Conservation (phyloP, 2,797 vertebrate genomes). For the Ctenochaetus hawaiiensis region DNA sequence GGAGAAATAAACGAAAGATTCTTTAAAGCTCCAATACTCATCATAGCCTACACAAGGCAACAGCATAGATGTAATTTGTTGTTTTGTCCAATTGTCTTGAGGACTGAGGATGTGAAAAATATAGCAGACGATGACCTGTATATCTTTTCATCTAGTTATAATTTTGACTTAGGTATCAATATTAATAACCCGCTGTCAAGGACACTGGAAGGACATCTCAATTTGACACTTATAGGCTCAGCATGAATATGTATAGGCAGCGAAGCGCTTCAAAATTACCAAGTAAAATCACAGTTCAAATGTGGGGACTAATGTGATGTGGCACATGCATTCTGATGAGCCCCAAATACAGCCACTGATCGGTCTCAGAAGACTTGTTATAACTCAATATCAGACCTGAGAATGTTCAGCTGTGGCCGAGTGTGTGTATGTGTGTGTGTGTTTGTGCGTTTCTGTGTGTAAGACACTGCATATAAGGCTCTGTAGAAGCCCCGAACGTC, state of each 20-base stretch:
- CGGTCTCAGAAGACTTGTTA: slow-evolving; percentile 76
- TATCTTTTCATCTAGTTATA: slow-evolving; percentile 63
- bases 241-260: slow-evolving; percentile 83
- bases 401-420: slow-evolving; percentile 39
- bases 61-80: slow-evolving; percentile 37
- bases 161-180: slow-evolving; percentile 79
- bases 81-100: slow-evolving; percentile 55
- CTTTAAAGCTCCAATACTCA: neutral
- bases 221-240: slow-evolving; percentile 77
- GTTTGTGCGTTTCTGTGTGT: slow-evolving; percentile 6
- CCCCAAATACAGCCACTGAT: slow-evolving; percentile 63
- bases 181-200: slow-evolving; percentile 84
- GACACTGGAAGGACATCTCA: slow-evolving; percentile 83
- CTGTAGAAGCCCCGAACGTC: slow-evolving; percentile 6
- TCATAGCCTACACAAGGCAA: neutral
- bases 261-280: slow-evolving; percentile 75
- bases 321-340: slow-evolving; percentile 77
- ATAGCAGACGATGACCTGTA: slow-evolving; percentile 65
- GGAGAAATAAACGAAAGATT: slow-evolving; percentile 8
- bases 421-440: neutral
- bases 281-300: slow-evolving; percentile 81
- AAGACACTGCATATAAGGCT: neutral
- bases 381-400: slow-evolving; percentile 54
- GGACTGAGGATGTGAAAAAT: slow-evolving; percentile 35
- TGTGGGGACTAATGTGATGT: slow-evolving; percentile 76